Base-by-base conservation (phyloP, 1,140 invertebrate species). In the Drosophila tsacasi region DNA sequence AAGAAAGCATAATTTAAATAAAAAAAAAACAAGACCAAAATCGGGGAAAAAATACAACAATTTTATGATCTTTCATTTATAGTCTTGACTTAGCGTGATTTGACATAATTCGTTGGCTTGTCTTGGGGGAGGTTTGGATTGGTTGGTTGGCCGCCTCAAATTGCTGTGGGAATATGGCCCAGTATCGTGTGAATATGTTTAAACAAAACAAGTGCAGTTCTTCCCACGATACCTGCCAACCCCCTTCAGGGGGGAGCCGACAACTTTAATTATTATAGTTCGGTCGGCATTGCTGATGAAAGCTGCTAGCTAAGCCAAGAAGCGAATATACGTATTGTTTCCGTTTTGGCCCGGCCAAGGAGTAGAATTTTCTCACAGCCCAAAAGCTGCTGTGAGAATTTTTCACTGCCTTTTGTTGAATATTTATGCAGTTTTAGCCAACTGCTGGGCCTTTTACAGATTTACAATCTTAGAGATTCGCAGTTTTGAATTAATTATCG, bases 221-320 rank as follows among this genome's bases (percentile, higher is more conserved):
- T 89, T 89, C 84, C 84, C 84, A 89, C 84, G 84, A 68, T 84
- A 78, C 63, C 67, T 50, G 46, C 55, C 63, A 80, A 52, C 55
- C 74, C 66, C 54, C 69, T 40, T 50, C n/a, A 17, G 47, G 17
- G 25, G 40, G 40, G 32, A 42, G 23, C 60, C 76, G 73, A 89
- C 76, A 61, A 84, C 84, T 89, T 89, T 89, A 89, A 90, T 89
- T 89, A 89, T 87, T 89, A 89, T 87, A 89, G 81, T 78, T 77
- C 66, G 81, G 81, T 59, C 72, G 61, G 66, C 55, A 61, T 58
- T 61, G 76, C 49, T 55, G 59, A 87, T 55, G 59, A 87, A 87
- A 78, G 84, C 84, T 55, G 59, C 89, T 89, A 78, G 84, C 84
- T 65, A 83, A 83, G 83, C 74, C 81, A 89, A 87, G 81, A 81